These are phyloP conservation scores for Muscicapa striata DNA, from an alignment of 2,797 vertebrate genomes.

Conservation along the genomic window DNA sequence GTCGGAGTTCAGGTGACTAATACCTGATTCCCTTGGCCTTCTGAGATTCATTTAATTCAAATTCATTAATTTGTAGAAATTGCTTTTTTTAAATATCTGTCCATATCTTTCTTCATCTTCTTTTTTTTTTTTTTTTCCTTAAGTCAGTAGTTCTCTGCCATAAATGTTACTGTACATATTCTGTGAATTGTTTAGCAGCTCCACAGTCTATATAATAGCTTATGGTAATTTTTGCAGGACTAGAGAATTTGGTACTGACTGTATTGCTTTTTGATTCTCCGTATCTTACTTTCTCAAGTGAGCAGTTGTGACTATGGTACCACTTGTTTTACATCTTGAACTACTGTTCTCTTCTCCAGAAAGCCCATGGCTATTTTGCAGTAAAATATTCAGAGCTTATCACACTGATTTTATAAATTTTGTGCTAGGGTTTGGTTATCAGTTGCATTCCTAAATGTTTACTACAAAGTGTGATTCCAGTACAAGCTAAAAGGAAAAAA, in stretches of 20 bases:
- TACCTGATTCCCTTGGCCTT: neutral
- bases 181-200: neutral
- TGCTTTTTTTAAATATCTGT: neutral
- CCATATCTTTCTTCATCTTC: neutral
- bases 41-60: constrained; percentile 6
- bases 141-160: neutral
- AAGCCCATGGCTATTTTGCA: neutral
- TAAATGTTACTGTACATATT: neutral
- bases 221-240: neutral
- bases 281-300: neutral
- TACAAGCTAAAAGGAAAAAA: neutral
- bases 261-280: neutral
- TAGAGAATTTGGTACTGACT: neutral
- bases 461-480: neutral
- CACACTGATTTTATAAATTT: neutral
- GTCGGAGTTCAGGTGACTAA: constrained; percentile 37
- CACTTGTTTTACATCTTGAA: neutral
- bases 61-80: constrained; percentile 15
- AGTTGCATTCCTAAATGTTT: neutral
- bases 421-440: neutral
- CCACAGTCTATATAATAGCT: neutral
- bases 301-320: neutral
- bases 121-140: neutral
- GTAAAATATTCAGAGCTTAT: constrained; percentile 6
- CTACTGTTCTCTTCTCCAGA: neutral